Evolutionary conservation across 2,888 invertebrate species (phyloP), one percentile per base, ranked within the genome.

Genomic region (Peribatodes rhomboidaria): DNA sequence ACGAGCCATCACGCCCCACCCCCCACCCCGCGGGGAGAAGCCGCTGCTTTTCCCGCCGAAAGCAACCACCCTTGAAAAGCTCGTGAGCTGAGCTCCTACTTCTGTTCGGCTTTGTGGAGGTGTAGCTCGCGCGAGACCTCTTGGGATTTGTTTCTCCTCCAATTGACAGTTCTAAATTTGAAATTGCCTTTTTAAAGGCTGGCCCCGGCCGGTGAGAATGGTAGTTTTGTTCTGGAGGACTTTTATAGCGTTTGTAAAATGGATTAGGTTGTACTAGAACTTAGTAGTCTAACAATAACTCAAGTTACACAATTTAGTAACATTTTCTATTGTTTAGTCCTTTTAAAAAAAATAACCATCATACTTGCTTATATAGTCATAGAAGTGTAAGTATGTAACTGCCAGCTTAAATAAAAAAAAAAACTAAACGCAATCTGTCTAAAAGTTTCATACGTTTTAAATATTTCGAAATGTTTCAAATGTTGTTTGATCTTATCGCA

Each of bases 81-180:
- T 90, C 92, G 92, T 85, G 90, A 88, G 91, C 93, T 93, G 93
- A 93, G 93, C 93, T 92, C 89, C 90, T 93, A 93, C 93, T 93
- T 93, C 93, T 93, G 93, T 93, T 93, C 92, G 91, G 93, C 93
- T 93, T 92, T 90, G 90, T 89, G 86, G 88, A 90, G 88, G 87
- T 90, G 89, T 93, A 92, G 88, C 86, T 78, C 83, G 90, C 84
- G 82, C 86, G 85, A 87, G 81, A 85, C 88, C 89, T 89, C 92
- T 93, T 92, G 92, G 90, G 92, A 91, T 90, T 92, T 90, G 91
- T 85, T 76, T 77, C 78, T 80, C 84, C 80, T 80, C 78, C 86
- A 86, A 91, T 90, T 91, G 90, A 91, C 90, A 89, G 90, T 86
- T 88, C 77, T 81, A 84, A 88, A 87, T 89, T 89, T 83, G 79